Evolutionary conservation across 2,888 invertebrate species (phyloP), one percentile per base, ranked within the genome.

Genomic region (Drosophila ustulata): DNA sequence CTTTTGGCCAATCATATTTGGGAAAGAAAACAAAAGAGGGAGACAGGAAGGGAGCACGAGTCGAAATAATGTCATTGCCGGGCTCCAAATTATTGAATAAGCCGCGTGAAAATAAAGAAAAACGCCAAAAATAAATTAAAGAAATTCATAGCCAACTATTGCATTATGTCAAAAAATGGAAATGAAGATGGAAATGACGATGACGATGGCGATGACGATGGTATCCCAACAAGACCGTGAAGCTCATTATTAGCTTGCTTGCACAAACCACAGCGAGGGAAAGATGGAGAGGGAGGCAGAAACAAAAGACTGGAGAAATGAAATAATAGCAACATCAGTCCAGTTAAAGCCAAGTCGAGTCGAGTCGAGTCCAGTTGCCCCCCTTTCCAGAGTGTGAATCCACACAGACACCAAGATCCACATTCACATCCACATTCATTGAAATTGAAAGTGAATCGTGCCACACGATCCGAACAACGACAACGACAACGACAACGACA

Each of bases 361-460:
- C 71, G 68, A 68, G 62, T 75, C 76, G 68, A 70, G 64, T 75
- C 79, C 71, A 68, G 68, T 25, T 45, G 34, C 34, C 7, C 26
- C 34, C 53, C 50, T 69, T 68, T 71, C 51, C 53, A 64, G 72
- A 73, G 71, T 74, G 62, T 69, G 61, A 59, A 61, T 47, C 71
- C 62, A 46, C 53, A 64, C 49, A 37, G 34, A 37, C 34, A 37
- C 11, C 34, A 11, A 34, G 7, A 32, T 32, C 32, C 32, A 58
- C 51, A 37, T 13, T 46, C 34, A 39, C 51, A 69, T 32, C 53
- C 53, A 52, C 61, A 72, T 62, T 74, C 81, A 80, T 78, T 85
- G 90, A 90, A 90, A 91, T 79, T 81, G 90, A 91, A 90, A 90
- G 90, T 90, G 90, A 90, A 87, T 90, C 91, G 83, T 88, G 77